Evolutionary conservation across 1,140 invertebrate genomes (phyloP).

Genomic region (Drosophila parvula): DNA sequence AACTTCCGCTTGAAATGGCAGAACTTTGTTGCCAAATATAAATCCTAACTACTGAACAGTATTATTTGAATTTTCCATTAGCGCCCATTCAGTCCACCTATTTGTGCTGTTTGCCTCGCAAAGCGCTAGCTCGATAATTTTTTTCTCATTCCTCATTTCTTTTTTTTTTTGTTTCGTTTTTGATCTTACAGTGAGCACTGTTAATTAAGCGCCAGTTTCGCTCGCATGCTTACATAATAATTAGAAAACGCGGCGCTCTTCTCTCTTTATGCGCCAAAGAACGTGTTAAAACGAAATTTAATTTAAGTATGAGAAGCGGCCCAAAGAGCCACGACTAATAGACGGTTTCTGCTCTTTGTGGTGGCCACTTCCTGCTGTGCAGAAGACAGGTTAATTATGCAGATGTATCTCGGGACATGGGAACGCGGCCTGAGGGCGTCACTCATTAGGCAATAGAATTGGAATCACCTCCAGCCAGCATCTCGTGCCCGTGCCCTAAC

Average conservation of each 20-base stretch:
- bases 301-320: slow-evolving; percentile 73
- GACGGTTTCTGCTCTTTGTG: slow-evolving; percentile 62
- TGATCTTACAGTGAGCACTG: slow-evolving; percentile 54
- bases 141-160: slow-evolving; percentile 21
- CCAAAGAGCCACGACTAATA: slow-evolving; percentile 54
- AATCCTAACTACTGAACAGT: slow-evolving; percentile 32
- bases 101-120: slow-evolving; percentile 15
- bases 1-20: slow-evolving; percentile 43
- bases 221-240: slow-evolving; percentile 82
- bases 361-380: slow-evolving; percentile 64
- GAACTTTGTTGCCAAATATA: slow-evolving; percentile 41
- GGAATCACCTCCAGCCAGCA: slow-evolving; percentile 37
- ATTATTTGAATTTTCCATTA: slow-evolving; percentile 74
- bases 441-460: slow-evolving; percentile 31
- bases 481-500: slow-evolving; percentile 36
- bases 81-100: slow-evolving; percentile 41
- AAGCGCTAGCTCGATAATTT: slow-evolving; percentile 28
- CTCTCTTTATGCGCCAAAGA: slow-evolving; percentile 47
- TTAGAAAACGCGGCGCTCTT: slow-evolving; percentile 48
- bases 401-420: slow-evolving; percentile 54
- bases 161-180: neutral
- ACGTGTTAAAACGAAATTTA: slow-evolving; percentile 81
- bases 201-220: slow-evolving; percentile 69
- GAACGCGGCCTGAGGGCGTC: slow-evolving; percentile 40
- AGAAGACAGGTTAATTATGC: slow-evolving; percentile 70